Conservation (phyloP, 2,113 vertebrate genomes). For the Platichthys stellatus region DNA sequence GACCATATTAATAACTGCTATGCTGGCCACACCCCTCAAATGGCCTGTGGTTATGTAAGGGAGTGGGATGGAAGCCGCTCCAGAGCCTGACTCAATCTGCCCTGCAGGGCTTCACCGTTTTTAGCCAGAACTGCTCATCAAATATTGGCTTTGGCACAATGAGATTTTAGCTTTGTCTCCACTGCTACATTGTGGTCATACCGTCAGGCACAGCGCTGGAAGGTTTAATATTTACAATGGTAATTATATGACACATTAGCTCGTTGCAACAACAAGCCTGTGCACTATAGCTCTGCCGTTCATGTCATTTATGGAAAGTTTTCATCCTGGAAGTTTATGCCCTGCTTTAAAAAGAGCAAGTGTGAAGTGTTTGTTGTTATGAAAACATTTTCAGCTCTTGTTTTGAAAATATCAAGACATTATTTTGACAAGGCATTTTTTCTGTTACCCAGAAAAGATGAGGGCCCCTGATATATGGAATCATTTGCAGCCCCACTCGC, state of each 20-base stretch:
- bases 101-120: slow-evolving; percentile 68
- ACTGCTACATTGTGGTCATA: slow-evolving; percentile 14
- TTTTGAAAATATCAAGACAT: background rate
- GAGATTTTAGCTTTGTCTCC: slow-evolving; percentile 41
- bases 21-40: slow-evolving; percentile 67
- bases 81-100: slow-evolving; percentile 72
- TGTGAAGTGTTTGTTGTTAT: background rate
- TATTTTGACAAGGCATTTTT: background rate
- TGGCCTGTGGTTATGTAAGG: slow-evolving; percentile 74
- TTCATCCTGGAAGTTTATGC: slow-evolving; percentile 1
- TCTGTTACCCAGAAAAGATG: background rate
- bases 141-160: slow-evolving; percentile 74
- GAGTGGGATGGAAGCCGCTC: slow-evolving; percentile 70
- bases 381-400: background rate
- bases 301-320: background rate
- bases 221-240: slow-evolving; percentile 26
- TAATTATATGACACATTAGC: slow-evolving; percentile 16
- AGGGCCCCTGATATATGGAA: background rate
- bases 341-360: background rate
- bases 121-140: slow-evolving; percentile 66
- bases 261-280: slow-evolving; percentile 10
- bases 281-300: slow-evolving; percentile 4
- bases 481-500: too few relatives aligned
- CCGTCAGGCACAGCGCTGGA: slow-evolving; percentile 6
- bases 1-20: slow-evolving; percentile 62